Base-by-base conservation (phyloP, 37 sponge, comb jelly and placozoan genomes). In the Cliona cf. orientalis region DNA sequence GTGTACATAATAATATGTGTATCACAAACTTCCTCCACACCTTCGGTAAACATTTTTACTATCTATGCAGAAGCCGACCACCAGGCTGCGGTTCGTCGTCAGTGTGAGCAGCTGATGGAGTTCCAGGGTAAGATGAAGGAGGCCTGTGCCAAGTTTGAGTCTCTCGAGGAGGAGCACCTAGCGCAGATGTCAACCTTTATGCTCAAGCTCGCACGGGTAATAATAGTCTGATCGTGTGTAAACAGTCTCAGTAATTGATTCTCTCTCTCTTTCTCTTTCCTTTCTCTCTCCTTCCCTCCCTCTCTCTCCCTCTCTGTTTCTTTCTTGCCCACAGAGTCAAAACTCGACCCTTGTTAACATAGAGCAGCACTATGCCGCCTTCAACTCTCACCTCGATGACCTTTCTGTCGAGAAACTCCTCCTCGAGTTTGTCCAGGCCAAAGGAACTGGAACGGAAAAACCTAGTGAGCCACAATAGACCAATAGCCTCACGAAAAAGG, bases 391-490 rank as follows among this genome's bases (percentile, higher is more conserved):
- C 49, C 31, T 92, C 59, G 76, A 81, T 29, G 34, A 35, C 7
- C 63, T 88, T 12, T 69, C 86, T 25, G 86, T 73, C 0, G 78
- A 92, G 67, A 64, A 76, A 36, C 64, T 92, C 31, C 74, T 92
- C 34, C 41, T 60, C 0, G 59, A 66, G 31, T 88, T 88, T 42
- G 65, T 78, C 9, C 42, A 69, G 25, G 58, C 57, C 39, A 92
- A 88, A 40, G 90, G 81, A 75, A 92, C 93, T 14, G 93, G 93
- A 6, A 71, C 42, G 45, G 82, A 84, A 5, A 84, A 72, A 71
- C 93, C 93, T 80, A 41, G 93, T 88, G 34, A 69, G 74, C 4
- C n/a, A n/a, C n/a, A n/a, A n/a, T n/a, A n/a, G n/a, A n/a, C n/a
- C n/a, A n/a, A n/a, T n/a, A n/a, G n/a, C n/a, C n/a, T n/a, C n/a